Evolutionary conservation across 2,113 vertebrate species (phyloP).

Genomic region (Labeo catla): DNA sequence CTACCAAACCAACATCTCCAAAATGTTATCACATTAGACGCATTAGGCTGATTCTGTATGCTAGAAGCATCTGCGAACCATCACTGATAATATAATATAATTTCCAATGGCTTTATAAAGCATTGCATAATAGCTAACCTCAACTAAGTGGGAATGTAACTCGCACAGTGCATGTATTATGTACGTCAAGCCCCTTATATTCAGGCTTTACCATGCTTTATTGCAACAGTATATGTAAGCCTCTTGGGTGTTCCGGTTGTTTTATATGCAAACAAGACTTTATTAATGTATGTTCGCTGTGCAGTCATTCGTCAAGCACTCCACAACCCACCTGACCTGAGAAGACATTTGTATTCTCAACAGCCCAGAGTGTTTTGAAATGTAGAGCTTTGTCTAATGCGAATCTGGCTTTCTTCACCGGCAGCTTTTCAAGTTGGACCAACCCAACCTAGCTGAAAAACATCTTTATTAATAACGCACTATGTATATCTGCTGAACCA

Average conservation of each 20-base stretch:
- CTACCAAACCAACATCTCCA: not conserved
- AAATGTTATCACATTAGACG: not conserved
- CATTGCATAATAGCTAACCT: not conserved
- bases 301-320: not conserved
- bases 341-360: constrained; percentile 27
- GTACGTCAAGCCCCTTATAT: not conserved
- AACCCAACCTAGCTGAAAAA: constrained; percentile 15
- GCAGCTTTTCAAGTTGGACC: constrained; percentile 7
- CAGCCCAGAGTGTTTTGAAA: constrained; percentile 23
- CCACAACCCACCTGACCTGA: constrained; percentile 31
- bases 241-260: constrained; percentile 2
- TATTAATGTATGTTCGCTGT: not conserved
- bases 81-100: constrained; percentile 9
- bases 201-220: not conserved
- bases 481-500: not conserved
- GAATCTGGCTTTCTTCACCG: constrained; percentile 26
- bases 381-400: not conserved
- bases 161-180: not conserved
- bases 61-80: not conserved
- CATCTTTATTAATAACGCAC: constrained; percentile 12
- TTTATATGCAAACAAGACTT: constrained; percentile 5
- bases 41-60: not conserved
- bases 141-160: not conserved
- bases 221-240: not conserved
- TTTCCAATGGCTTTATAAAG: not conserved